A percentile compares a stretch with the other conserved stretches of the same genome.
Evolutionary conservation across 2,797 vertebrate genomes (phyloP).

Genomic region (Scyliorhinus canicula): DNA sequence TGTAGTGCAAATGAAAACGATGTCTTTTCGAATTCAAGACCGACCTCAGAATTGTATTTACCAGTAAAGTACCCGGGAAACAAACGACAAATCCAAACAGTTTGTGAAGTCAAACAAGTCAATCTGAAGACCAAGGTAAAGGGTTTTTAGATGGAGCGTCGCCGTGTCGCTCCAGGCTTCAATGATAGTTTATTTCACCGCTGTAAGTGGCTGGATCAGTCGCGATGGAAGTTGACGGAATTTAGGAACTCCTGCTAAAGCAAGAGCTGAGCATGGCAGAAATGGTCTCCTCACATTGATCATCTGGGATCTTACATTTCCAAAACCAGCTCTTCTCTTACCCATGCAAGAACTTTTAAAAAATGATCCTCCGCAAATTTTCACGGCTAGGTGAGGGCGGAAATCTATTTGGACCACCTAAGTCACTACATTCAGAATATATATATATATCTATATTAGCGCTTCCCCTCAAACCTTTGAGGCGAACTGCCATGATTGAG

Average conservation of each 20-base stretch:
- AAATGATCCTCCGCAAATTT: not conserved
- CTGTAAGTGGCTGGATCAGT: too few relatives aligned
- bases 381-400: not conserved
- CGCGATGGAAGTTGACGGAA: not conserved
- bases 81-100: not conserved
- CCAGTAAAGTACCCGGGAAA: not conserved
- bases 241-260: too few relatives aligned
- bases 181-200: not conserved
- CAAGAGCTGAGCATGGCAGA: not conserved
- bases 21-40: conserved; percentile 32
- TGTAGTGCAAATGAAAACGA: conserved; percentile 27
- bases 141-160: not conserved
- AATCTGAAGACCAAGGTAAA: not conserved
- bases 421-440: not conserved
- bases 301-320: too few relatives aligned
- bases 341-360: too few relatives aligned
- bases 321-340: too few relatives aligned
- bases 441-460: not conserved
- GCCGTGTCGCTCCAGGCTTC: not conserved
- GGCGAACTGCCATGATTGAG: not conserved
- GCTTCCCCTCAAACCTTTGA: not conserved
- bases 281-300: not conserved
- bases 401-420: not conserved
- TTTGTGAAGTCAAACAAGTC: not conserved
- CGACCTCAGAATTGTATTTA: not conserved